Evolutionary conservation across 2,888 invertebrate species (phyloP), one percentile per base, ranked within the genome.

Genomic region (Sialis fuliginosa): DNA sequence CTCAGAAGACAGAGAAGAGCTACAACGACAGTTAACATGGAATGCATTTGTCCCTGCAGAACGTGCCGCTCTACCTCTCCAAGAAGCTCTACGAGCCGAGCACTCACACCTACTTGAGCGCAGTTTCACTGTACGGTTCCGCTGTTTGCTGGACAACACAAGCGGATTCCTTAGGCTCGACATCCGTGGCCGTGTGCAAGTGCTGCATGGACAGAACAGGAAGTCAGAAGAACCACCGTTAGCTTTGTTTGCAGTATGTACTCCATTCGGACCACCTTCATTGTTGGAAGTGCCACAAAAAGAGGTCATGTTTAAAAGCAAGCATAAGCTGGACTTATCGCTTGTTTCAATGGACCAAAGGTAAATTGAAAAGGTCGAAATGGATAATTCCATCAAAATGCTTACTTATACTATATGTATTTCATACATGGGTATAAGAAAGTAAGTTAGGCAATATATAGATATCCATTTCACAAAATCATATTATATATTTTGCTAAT

Each of bases 301-400:
- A 64, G 98, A 98, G 69, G 89, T 96, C 57, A 96, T 98, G 85
- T 95, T 98, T 72, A 98, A 98, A 69, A 95, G 93, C 64, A 98
- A 98, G 70, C 98, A 98, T 72, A 95, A 96, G 64, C 75, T 99
- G 58, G 97, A 98, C 68, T 77, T 98, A 49, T 84, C 90, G 51
- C 77, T 96, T 53, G 88, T 96, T 55, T 95, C 93, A 40, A 95
- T 97, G 91, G 97, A 97, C 70, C 91, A 90, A 71, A 79, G 88
- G 83, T 87, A 60, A 10, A 31, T 32, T 32, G 4, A 4, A 22
- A 22, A 22, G 22, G 22, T 22, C 22, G n/a, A 22, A 22, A 22
- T 22, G 2, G 2, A 22, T 2, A 22, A 22, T 22, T 22, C 22
- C 2, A 22, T 2, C 2, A 22, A 22, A 22, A 22, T 22, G 22